phyloP scores from a whole-genome alignment of 2,113 vertebrate species.

The Coturnix japonica region DNA sequence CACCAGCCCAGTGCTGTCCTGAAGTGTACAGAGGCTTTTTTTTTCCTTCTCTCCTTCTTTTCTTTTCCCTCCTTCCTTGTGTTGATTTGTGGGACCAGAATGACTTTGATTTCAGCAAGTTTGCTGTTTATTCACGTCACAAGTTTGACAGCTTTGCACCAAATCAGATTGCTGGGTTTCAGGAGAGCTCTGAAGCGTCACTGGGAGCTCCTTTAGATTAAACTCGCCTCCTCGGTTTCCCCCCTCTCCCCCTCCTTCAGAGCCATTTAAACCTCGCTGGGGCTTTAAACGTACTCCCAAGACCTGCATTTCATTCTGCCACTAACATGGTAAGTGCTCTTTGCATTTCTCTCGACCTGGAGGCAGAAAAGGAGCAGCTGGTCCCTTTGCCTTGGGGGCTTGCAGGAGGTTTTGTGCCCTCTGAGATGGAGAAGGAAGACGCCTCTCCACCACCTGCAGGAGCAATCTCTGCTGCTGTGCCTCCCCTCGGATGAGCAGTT shows the following conservation, averaged over 20 bases:
- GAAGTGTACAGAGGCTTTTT: conserved; percentile 17
- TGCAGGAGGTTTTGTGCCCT: conserved; percentile 10
- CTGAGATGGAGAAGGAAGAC: background rate
- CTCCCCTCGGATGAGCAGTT: background rate
- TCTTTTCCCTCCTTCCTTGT: conserved; percentile 58
- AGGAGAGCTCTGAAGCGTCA: conserved; percentile 70
- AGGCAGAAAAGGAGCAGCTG: conserved; percentile 1
- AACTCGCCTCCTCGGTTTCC: conserved; percentile 77
- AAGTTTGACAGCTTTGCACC: conserved; percentile 79
- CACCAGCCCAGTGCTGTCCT: conserved; percentile 10
- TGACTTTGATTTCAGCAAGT: conserved; percentile 65
- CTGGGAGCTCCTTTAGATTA: conserved; percentile 75
- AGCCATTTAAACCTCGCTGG: conserved; percentile 77
- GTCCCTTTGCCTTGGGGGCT: background rate
- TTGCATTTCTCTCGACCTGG: conserved; percentile 41
- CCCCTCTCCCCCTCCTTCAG: conserved; percentile 70
- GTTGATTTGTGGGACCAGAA: conserved; percentile 34
- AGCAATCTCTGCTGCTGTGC: conserved; percentile 14
- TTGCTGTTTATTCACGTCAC: conserved; percentile 76
- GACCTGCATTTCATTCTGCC: conserved; percentile 66
- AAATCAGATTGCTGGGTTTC: conserved; percentile 79
- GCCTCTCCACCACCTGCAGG: conserved; percentile 26
- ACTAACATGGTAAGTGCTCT: conserved; percentile 83
- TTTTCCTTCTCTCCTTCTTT: background rate
- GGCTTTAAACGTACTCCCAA: conserved; percentile 70